Conservation (phyloP, 2,797 vertebrate species). For the Numenius phaeopus region DNA sequence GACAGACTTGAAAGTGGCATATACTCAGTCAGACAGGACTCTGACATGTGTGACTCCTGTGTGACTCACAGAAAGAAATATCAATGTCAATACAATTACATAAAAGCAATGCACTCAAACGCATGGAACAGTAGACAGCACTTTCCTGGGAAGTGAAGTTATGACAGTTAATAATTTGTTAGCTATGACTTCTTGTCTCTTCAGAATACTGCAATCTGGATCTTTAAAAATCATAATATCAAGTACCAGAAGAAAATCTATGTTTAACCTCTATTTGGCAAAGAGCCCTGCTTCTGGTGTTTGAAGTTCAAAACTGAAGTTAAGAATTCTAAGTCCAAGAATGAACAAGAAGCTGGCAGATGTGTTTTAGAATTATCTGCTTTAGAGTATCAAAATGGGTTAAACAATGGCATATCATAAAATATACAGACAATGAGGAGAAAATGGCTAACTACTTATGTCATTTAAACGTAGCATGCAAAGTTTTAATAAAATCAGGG, state of each 20-base stretch:
- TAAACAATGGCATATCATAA: not conserved
- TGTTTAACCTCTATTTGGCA: not conserved
- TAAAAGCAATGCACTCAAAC: not conserved
- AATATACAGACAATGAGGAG: not conserved
- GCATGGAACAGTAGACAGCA: not conserved
- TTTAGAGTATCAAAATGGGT: not conserved
- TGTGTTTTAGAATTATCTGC: not conserved
- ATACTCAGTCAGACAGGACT: not conserved
- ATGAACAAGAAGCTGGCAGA: not conserved
- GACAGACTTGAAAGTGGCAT: not conserved
- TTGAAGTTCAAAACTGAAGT: not conserved
- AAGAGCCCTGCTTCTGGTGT: not conserved
- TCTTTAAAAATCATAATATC: not conserved
- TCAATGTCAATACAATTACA: not conserved
- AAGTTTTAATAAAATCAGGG: not conserved
- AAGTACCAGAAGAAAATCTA: not conserved
- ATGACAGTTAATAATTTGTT: not conserved
- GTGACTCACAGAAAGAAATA: not conserved
- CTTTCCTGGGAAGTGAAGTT: not conserved
- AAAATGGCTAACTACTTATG: not conserved
- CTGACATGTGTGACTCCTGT: not conserved
- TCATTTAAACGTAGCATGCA: not conserved
- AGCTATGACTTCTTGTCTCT: not conserved
- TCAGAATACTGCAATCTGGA: not conserved
- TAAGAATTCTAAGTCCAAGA: not conserved